These are phyloP conservation scores for Synergus japonicus DNA, from an alignment of 2,888 invertebrate species.

Conservation along the genomic window DNA sequence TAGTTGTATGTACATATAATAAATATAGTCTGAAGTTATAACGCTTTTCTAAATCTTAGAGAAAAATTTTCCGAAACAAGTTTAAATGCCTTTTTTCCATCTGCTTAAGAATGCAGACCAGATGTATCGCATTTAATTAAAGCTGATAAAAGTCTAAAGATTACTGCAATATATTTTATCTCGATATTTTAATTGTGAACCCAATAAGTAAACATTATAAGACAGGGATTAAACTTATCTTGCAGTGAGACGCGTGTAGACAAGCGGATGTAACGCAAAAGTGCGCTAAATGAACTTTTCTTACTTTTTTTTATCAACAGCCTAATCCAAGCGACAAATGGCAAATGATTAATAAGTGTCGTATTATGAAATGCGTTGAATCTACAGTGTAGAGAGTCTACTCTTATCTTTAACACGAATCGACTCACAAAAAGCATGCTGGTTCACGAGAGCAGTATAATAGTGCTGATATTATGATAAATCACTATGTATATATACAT, in stretches of 20 bases:
- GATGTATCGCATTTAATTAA: not conserved
- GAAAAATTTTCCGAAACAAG: too few species aligned
- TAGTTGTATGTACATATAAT: too few species aligned
- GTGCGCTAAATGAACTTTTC: conserved; percentile 5
- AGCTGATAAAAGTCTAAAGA: not conserved
- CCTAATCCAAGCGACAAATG: not conserved
- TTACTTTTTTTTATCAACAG: conserved; percentile 21
- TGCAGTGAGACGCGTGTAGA: not conserved
- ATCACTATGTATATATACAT: not conserved
- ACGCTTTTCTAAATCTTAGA: not conserved
- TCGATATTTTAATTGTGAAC: not conserved
- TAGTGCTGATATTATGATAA: not conserved
- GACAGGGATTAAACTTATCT: not conserved
- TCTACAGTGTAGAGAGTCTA: not conserved
- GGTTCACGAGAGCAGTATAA: not conserved
- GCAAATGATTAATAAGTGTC: conserved; percentile 9
- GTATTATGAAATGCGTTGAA: conserved; percentile 8
- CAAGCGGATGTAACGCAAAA: conserved; percentile 11
- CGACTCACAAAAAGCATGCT: too few species aligned
- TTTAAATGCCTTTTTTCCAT: too few species aligned
- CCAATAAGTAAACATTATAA: not conserved
- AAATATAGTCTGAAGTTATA: not conserved
- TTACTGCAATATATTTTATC: not conserved
- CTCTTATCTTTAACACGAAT: not conserved
- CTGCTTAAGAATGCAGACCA: not conserved